These are phyloP conservation scores for Pherbina coryleti DNA, from an alignment of 2,888 invertebrate species.

Conservation along the genomic window DNA sequence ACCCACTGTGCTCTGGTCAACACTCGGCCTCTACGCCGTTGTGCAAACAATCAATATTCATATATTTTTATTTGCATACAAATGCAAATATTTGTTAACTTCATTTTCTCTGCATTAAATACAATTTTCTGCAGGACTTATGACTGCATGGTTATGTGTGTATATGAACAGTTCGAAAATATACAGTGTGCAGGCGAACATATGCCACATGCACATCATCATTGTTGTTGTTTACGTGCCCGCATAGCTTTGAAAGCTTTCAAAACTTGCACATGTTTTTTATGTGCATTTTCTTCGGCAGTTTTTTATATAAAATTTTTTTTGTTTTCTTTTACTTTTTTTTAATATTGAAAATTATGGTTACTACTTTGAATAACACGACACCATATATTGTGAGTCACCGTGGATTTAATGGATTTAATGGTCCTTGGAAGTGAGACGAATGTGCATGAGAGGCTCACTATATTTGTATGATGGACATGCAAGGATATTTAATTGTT, in stretches of 20 bases:
- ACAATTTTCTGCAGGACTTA: constrained; percentile 40
- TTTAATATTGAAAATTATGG: constrained; percentile 30
- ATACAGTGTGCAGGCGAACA: not conserved
- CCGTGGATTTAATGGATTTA: too few species aligned
- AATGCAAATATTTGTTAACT: constrained; percentile 63
- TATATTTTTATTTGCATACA: constrained; percentile 43
- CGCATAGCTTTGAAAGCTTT: too few species aligned
- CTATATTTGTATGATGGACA: too few species aligned
- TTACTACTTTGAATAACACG: not conserved
- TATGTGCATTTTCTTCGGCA: too few species aligned
- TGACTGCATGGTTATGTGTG: not conserved
- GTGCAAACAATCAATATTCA: constrained; percentile 60
- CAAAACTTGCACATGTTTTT: too few species aligned
- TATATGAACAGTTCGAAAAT: not conserved
- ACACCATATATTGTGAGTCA: too few species aligned
- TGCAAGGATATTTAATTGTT: too few species aligned
- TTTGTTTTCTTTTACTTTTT: not conserved
- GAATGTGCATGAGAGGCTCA: too few species aligned
- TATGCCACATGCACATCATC: not conserved
- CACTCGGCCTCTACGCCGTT: not conserved
- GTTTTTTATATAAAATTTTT: not conserved
- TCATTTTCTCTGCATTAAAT: constrained; percentile 63
- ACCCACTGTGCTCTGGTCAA: not conserved
- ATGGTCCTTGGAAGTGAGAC: too few species aligned
- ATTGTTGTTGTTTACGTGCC: not conserved